Evolutionary conservation across 2,888 invertebrate genomes (phyloP), one percentile per base, ranked within the genome.

Genomic region (Spisula solida): DNA sequence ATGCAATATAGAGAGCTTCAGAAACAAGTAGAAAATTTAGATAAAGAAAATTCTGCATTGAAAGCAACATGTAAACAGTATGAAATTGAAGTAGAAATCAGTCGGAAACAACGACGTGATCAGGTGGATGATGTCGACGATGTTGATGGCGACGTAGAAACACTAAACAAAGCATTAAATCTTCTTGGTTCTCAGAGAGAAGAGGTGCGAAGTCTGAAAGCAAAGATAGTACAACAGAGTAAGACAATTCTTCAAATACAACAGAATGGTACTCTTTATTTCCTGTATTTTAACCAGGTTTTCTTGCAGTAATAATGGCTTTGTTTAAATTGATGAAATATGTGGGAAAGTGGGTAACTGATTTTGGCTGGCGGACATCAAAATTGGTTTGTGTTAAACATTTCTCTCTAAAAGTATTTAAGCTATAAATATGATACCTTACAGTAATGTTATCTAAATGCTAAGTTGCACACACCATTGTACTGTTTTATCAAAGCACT

Each of bases 41-140:
- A 85, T 29, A 87, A 80, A 55, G 89, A 88, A 51, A 82, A 81
- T 55, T 81, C 81, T 4, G 66, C 80, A 56, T 81, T 92, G 14
- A 85, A 90, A 85, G 88, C 87, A 48, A 86, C 90, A 78, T 88
- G 88, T 84, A 89, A 90, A 79, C 92, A 92, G 41, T 89, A 83
- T 81, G 88, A 89, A 51, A 92, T 92, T 48, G 88, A 90, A 60
- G 85, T 82, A 29, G 88, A 90, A 25, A 92, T 92, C 5, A 60
- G 55, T 81, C 79, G 79, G 16, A n/a, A 34, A 56, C 79, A 85
- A 8, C 41, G 56, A 29, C 82, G 41, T 0, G 66, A 81, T 60
- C 56, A 81, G 34, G 8, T 55, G 29, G 87, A 82, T 12, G 82
- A 88, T 29, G n/a, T 78, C 16, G 91, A 91, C 78, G 91, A 90